Percentiles rank a stretch among this genome's conserved stretches.
Conservation (phyloP, 2,888 invertebrate species). For the Nowickia ferox region DNA sequence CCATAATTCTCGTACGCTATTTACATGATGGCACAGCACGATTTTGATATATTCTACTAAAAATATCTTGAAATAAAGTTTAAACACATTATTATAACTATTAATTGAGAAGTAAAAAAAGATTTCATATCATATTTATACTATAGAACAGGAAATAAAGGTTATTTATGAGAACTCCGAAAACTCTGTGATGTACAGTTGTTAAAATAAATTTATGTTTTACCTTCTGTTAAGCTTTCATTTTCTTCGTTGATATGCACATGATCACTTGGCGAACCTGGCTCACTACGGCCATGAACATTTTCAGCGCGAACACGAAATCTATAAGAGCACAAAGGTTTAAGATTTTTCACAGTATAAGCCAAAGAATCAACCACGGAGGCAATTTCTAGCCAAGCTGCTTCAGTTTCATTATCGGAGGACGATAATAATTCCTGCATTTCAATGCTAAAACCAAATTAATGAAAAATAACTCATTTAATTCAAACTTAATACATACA, state of each 20-base stretch:
- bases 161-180: no score
- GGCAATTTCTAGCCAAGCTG: constrained; percentile 85
- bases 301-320: constrained; percentile 91
- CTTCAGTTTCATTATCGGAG: constrained; percentile 79
- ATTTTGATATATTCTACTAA: no score
- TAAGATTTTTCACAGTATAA: constrained; percentile 86
- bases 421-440: constrained; percentile 82
- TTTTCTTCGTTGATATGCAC: constrained; percentile 76
- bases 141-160: no score
- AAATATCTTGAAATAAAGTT: no score
- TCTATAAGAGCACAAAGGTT: constrained; percentile 86
- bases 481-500: not conserved
- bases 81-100: no score
- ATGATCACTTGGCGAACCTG: constrained; percentile 85
- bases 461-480: not conserved
- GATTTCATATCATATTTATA: no score
- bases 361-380: constrained; percentile 89
- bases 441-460: constrained; percentile 85
- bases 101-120: no score
- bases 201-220: not conserved
- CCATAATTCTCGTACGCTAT: no score
- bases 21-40: no score
- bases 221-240: constrained; percentile 75
- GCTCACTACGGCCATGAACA: constrained; percentile 88
- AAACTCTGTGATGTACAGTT: no score